Evolutionary conservation across 2,797 vertebrate species (phyloP).

Genomic region (Prionace glauca): DNA sequence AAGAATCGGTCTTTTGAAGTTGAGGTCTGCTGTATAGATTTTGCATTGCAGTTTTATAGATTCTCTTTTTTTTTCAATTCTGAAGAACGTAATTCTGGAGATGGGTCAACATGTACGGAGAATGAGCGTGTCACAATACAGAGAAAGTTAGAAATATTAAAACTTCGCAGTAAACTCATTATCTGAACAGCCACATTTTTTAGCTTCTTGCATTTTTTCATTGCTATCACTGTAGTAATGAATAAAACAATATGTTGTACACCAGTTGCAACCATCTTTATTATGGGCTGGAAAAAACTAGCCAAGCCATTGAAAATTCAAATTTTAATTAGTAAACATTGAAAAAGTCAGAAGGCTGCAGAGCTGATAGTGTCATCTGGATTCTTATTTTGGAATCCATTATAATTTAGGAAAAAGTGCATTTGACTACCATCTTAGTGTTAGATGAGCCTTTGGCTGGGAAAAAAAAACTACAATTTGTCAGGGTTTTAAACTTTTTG

Average conservation of each 20-base stretch:
- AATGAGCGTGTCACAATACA: background rate
- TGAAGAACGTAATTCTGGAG: background rate
- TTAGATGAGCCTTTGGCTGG: background rate
- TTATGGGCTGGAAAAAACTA: background rate
- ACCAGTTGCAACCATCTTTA: background rate
- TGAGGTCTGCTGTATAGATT: constrained; percentile 70
- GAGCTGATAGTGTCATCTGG: background rate
- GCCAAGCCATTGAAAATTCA: background rate
- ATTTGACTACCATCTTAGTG: background rate
- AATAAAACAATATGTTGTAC: background rate
- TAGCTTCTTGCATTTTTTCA: background rate
- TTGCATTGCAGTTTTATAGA: constrained; percentile 33
- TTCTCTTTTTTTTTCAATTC: background rate
- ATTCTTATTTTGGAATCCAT: background rate
- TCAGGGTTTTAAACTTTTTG: background rate
- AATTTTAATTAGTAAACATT: background rate
- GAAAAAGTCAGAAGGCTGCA: constrained; percentile 13
- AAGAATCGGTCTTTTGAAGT: constrained; percentile 70
- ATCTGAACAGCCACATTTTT: background rate
- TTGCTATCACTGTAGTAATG: background rate
- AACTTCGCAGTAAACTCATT: background rate
- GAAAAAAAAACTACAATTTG: background rate
- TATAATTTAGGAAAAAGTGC: background rate
- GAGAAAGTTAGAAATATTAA: constrained; percentile 5
- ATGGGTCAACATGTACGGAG: background rate